Evolutionary conservation across 2,797 vertebrate species (phyloP), one percentile per base, ranked within the genome.

Genomic region (Sebastes vulpes): DNA sequence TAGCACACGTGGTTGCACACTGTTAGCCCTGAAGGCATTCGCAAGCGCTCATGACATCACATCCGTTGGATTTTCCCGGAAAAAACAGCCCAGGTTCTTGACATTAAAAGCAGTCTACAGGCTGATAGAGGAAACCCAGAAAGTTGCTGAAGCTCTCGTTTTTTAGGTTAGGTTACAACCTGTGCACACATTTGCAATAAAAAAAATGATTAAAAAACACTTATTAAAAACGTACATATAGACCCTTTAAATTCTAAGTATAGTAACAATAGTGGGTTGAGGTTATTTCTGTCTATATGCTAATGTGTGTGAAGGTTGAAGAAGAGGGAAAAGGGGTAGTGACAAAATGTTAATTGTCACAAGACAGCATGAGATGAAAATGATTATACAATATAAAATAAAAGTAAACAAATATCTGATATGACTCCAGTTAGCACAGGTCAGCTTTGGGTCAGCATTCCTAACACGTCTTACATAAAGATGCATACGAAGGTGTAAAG

Each of bases 401-500:
- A 31, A 23, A 42, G 2, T 35, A 59, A 65, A 25, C 11, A 52
- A 46, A n/a, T 26, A 9, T 18, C 28, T 35, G n/a, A 50, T 50
- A 68, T 10, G 16, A 29, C 61, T 52, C 52, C 32, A 72, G 11
- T 35, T 20, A 58, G 23, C 11, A 35, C n/a, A 53, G 31, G 8
- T 56, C 26, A 76, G 5, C 10, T 12, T 38, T 38, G 16, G 68
- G 9, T 70, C 35, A 72, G 52, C 54, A 64, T 72, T 58, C 25
- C 46, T 1, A 21, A 28, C 26, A 31, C 3, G 20, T 56, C 28
- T 4, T 50, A 6, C 20, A 23, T n/a, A 57, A 23, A 52, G 35
- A 48, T 66, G 65, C 65, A 9, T n/a, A 4, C 1, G 10, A 35
- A 75, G 52, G 42, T 75, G 50, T 38, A 71, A 66, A 74, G 81